Evolutionary conservation across 2,113 vertebrate genomes (phyloP).

Genomic region (Gambusia holbrooki): DNA sequence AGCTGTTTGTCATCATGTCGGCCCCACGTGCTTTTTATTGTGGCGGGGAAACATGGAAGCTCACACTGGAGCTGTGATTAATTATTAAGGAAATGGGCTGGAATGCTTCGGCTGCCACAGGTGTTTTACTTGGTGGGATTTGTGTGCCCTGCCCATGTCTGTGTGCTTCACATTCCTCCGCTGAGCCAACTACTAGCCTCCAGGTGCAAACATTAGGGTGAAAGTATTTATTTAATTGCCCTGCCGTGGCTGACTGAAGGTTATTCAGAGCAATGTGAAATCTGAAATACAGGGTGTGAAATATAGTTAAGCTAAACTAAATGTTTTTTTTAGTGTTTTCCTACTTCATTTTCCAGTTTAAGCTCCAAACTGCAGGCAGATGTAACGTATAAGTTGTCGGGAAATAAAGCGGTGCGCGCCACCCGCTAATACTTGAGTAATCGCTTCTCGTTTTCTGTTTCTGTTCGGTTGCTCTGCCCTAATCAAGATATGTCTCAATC

Average conservation of each 20-base stretch:
- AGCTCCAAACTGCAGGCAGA: not conserved
- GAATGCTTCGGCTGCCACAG: not conserved
- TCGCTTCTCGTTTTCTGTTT: conserved; percentile 27
- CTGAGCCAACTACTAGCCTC: not conserved
- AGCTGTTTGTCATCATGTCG: not conserved
- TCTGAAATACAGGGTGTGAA: not conserved
- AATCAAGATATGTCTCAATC: conserved; percentile 34
- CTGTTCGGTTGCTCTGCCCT: conserved; percentile 33
- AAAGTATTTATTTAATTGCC: not conserved
- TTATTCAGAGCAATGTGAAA: not conserved
- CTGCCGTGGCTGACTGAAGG: not conserved
- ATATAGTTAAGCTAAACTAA: not conserved
- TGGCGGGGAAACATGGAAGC: not conserved
- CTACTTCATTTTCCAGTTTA: not conserved
- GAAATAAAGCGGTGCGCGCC: conserved; percentile 21
- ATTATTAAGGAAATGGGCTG: not conserved
- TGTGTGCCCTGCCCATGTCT: conserved; percentile 1
- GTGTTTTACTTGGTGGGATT: conserved; percentile 2
- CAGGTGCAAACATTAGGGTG: not conserved
- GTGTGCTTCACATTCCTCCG: not conserved
- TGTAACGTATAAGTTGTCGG: not conserved
- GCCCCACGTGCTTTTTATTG: not conserved
- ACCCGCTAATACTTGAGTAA: conserved; percentile 1
- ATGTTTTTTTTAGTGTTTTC: not conserved
- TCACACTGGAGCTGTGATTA: not conserved